A percentile compares a stretch with the other conserved stretches of the same genome.
These are phyloP conservation scores for Craterocephalus amniculus DNA, from an alignment of 2,797 vertebrate genomes.

Conservation along the genomic window DNA sequence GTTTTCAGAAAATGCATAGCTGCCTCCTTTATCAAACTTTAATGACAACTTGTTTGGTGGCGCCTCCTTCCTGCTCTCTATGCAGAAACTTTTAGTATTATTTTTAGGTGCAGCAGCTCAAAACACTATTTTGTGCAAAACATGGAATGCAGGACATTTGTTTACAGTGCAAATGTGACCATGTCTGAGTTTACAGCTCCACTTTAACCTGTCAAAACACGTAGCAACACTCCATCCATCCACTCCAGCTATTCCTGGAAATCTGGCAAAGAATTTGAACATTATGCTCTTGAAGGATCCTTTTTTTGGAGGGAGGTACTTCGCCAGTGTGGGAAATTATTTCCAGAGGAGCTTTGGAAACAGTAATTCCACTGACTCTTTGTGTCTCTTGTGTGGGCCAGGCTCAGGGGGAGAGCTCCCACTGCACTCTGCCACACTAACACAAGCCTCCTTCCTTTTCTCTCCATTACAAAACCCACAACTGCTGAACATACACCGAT, in stretches of 20 bases:
- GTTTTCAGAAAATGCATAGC: background rate
- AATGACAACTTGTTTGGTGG: background rate
- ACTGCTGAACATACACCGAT: conserved; percentile 10
- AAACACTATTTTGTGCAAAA: background rate
- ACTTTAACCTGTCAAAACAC: conserved; percentile 11
- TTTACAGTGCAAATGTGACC: background rate
- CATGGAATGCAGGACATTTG: background rate
- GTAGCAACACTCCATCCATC: conserved; percentile 7
- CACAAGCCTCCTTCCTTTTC: conserved; percentile 26
- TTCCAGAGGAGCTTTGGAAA: conserved; percentile 48
- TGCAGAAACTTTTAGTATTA: background rate
- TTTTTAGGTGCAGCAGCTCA: background rate
- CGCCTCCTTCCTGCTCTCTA: background rate
- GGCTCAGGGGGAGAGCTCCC: conserved; percentile 47
- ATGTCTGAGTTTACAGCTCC: background rate
- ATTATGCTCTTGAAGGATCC: conserved; percentile 22
- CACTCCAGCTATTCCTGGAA: conserved; percentile 39
- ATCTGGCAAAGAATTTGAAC: conserved; percentile 39
- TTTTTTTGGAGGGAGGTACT: conserved; percentile 1
- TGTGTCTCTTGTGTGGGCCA: conserved; percentile 30
- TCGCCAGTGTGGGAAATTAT: conserved; percentile 48
- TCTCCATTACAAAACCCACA: conserved; percentile 22
- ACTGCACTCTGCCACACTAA: conserved; percentile 27
- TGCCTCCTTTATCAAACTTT: background rate
- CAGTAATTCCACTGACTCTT: conserved; percentile 44